phyloP scores from a whole-genome alignment of 2,113 vertebrate genomes.

The Thalassarche chlororhynchos region DNA sequence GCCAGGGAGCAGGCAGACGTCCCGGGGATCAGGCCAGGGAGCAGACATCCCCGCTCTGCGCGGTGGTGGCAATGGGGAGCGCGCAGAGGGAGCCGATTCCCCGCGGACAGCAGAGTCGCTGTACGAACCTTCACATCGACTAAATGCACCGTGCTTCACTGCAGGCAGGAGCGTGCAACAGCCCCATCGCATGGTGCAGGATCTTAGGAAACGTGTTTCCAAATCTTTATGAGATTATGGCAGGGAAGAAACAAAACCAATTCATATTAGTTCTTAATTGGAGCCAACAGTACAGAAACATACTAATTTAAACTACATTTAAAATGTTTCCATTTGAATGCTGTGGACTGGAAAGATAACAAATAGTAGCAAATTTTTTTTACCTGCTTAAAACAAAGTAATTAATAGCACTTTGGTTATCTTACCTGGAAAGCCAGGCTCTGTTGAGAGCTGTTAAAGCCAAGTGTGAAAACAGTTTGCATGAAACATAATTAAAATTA shows the following conservation, averaged over 20 bases:
- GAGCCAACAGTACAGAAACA: background rate
- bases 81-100: background rate
- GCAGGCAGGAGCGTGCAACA: background rate
- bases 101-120: background rate
- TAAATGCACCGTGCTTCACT: background rate
- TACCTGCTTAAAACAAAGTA: slow-evolving; percentile 40
- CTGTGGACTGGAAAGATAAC: slow-evolving; percentile 39
- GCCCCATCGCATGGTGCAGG: rapidly evolving
- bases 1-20: background rate
- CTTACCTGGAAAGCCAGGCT: slow-evolving; percentile 37
- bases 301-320: background rate
- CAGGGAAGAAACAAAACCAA: background rate
- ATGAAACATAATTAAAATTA: slow-evolving; percentile 30
- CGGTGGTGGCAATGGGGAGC: rapidly evolving
- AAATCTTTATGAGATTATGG: background rate
- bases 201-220: background rate
- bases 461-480: slow-evolving; percentile 34
- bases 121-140: background rate
- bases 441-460: slow-evolving; percentile 36
- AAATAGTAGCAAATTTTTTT: slow-evolving; percentile 52
- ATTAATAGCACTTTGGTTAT: slow-evolving; percentile 45
- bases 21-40: background rate
- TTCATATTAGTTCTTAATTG: background rate
- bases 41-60: rapidly evolving
- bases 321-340: background rate